Percentiles rank a stretch among this genome's conserved stretches.
Evolutionary conservation across 2,888 invertebrate species (phyloP).

Genomic region (Tenodera sinensis): DNA sequence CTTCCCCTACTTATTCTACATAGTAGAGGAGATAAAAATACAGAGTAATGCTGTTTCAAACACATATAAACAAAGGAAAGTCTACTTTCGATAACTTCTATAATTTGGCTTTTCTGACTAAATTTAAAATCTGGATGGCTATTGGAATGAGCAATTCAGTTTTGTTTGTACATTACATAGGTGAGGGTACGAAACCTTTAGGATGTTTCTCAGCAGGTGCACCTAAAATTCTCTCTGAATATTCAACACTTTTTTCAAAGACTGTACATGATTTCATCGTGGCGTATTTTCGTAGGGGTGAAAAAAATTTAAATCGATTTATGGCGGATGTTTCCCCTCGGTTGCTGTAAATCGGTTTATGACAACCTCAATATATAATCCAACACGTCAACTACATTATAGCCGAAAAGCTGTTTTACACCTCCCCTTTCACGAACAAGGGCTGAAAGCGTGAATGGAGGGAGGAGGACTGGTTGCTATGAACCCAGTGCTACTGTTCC

Average conservation of each 20-base stretch:
- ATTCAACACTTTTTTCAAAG: neutral
- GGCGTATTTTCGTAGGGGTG: neutral
- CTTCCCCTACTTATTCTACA: too few relatives aligned
- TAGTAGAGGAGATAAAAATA: too few relatives aligned
- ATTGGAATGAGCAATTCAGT: too few relatives aligned
- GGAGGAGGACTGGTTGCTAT: neutral
- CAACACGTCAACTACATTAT: constrained; percentile 12
- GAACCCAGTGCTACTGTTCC: neutral
- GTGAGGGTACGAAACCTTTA: too few relatives aligned
- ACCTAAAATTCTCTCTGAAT: neutral
- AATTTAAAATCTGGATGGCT: too few relatives aligned
- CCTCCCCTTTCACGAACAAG: neutral
- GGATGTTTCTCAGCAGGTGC: too few relatives aligned
- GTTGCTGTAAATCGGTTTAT: constrained; percentile 10
- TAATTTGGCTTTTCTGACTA: too few relatives aligned
- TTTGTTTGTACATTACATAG: too few relatives aligned
- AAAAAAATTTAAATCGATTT: neutral
- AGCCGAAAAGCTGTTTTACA: constrained; percentile 7
- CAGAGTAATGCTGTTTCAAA: too few relatives aligned
- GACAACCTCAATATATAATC: constrained; percentile 14
- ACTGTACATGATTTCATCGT: neutral
- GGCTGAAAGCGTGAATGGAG: neutral
- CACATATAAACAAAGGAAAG: too few relatives aligned
- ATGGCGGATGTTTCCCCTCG: neutral
- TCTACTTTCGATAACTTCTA: too few relatives aligned